Base-by-base conservation (phyloP, 2,888 invertebrate species). In the Noctua janthe region DNA sequence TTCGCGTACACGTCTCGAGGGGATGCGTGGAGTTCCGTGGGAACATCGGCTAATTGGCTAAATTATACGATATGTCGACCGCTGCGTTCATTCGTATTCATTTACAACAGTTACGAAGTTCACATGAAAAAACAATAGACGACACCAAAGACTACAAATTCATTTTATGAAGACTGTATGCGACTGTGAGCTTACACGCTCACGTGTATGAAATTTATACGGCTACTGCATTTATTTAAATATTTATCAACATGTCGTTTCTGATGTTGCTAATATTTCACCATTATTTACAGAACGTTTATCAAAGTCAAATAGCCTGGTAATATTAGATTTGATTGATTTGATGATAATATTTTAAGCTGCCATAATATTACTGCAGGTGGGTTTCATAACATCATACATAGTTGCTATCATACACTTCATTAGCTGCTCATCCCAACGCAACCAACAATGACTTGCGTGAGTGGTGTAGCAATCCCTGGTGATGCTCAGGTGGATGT, bases 1-100 rank as follows among this genome's bases (percentile, higher is more conserved):
- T 89, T 83, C 82, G 89, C 86, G 86, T 88, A 87, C 86, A 89
- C 90, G 91, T 94, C 95, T 92, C 95, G 80, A 91, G 95, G 95
- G 95, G 89, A 94, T 93, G 91, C 81, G 83, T 85, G 88, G 77
- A 88, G 90, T 92, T 93, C 90, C 96, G 96, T 96, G 96, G 95
- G 96, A 96, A 95, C 94, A 84, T 74, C 84, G 75, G 81, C 91
- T 96, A 96, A 96, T 96, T 96, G 95, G 93, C 94, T 95, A 93
- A 96, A 94, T 95, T 94, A 95, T 94, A 92, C 90, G 92, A 92
- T 90, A 90, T 87, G 92, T 91, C 92, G 92, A 89, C 91, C 91
- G 91, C 88, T 84, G 84, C 85, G 87, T 88, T 89, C 94, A 93
- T 95, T 94, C 93, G 90, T 95, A 94, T 94, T 95, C 92, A 94